Evolutionary conservation across 2,797 vertebrate genomes (phyloP), one percentile per base, ranked within the genome.

Genomic region (Centroberyx gerrardi): DNA sequence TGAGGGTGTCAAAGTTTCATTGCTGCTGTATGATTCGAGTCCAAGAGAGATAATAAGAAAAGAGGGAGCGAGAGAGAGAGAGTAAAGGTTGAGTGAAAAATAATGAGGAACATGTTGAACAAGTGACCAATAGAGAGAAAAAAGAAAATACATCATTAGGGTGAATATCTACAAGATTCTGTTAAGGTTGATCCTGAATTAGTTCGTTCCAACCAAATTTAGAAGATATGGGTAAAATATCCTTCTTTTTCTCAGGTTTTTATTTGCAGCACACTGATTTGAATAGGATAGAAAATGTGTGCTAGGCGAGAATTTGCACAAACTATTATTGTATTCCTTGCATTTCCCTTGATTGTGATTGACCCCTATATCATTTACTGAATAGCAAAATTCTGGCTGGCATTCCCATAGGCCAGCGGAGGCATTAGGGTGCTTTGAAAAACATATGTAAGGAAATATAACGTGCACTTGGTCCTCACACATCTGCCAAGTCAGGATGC

Each of bases 81-180:
- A 66, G 54, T 27, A 65, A 56, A 60, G 38, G 36, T 7, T 63
- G 9, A 27, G 44, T 9, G 42, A 59, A 59, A 62, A 36, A 62
- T 48, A 72, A 67, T 60, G 13, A 55, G 54, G 28, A 31, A 15
- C 28, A 55, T 55, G 28, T 55, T 55, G 28, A 55, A 42, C 38
- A 27, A 22, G 2, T 22, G 14, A n/a, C 14, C 13, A 65, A 63
- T 28, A 18, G 18, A 17, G 2, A 31, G 2, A 49, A 22, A 58
- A 46, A 5, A 27, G 8, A 36, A 27, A 7, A n/a, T 12, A 56
- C 31, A 28, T 27, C 0, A 42, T 15, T 33, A n/a, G 4, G 5
- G 8, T 36, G 18, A 22, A 48, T 0, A 36, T 13, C 31, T 54
- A 56, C 33, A 42, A 38, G 40, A 68, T 40, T 1, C 4, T 27